Evolutionary conservation across 2,888 invertebrate species (phyloP).

Genomic region (Zelleria hepariella): DNA sequence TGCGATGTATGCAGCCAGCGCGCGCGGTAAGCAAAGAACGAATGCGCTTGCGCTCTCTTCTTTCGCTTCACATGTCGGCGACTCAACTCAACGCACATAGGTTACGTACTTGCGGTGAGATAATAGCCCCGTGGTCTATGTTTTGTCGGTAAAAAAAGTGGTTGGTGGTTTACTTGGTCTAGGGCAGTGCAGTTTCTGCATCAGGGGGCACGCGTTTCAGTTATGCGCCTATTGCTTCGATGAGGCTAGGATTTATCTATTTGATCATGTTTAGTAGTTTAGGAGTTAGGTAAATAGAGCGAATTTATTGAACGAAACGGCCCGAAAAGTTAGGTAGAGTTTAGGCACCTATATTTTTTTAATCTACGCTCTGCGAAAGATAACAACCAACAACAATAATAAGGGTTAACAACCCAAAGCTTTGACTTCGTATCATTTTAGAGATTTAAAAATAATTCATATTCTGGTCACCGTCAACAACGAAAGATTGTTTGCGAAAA

Average conservation of each 20-base stretch:
- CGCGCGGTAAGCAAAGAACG: not conserved
- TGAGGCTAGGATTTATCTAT: not conserved
- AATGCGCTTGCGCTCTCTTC: conserved; percentile 1
- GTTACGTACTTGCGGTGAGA: not conserved
- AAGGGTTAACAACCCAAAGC: too few species aligned
- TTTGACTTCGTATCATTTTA: too few species aligned
- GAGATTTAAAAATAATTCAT: too few species aligned
- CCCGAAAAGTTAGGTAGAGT: too few species aligned
- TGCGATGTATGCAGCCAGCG: not conserved
- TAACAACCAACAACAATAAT: too few species aligned
- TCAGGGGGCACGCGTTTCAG: not conserved
- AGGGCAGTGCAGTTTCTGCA: not conserved
- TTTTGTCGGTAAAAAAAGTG: not conserved
- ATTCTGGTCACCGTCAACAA: too few species aligned
- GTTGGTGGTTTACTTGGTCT: not conserved
- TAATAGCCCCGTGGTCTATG: not conserved
- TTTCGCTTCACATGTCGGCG: not conserved
- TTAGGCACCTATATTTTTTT: too few species aligned
- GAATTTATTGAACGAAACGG: too few species aligned
- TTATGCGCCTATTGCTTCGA: not conserved
- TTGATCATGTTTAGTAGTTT: too few species aligned
- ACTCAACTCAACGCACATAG: not conserved
- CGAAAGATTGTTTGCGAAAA: too few species aligned
- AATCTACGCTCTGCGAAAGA: too few species aligned
- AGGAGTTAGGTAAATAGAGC: too few species aligned